Conservation (phyloP, 2,888 invertebrate species). For the Drosophila mimetica region DNA sequence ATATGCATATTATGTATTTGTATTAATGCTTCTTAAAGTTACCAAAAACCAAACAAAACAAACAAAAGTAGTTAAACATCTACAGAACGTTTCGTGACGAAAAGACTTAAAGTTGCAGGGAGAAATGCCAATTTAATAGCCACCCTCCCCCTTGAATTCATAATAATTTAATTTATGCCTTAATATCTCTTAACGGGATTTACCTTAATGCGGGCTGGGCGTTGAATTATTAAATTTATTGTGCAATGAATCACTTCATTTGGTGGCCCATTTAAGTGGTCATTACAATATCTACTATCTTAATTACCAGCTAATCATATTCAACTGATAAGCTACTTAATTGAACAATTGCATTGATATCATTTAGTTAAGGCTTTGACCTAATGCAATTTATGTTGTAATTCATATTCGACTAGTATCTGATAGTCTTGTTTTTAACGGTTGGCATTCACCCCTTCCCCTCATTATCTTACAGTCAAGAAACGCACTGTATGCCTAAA, state of each 20-base stretch:
- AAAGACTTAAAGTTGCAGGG: conserved; percentile 15
- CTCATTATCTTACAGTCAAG: background rate
- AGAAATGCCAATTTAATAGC: conserved; percentile 11
- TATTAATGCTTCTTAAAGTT: conserved; percentile 26
- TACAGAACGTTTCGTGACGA: conserved; percentile 10
- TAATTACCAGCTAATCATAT: conserved; percentile 12
- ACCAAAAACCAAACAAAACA: conserved; percentile 20
- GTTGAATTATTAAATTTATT: conserved; percentile 7
- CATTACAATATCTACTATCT: conserved; percentile 9
- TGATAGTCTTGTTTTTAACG: background rate
- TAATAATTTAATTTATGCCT: conserved; percentile 7
- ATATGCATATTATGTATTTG: conserved; percentile 11
- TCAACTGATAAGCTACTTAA: conserved; percentile 1
- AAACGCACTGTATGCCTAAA: conserved; percentile 7
- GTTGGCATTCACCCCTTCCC: conserved; percentile 1
- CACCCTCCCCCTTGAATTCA: conserved; percentile 7
- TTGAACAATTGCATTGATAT: background rate
- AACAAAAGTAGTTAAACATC: conserved; percentile 5
- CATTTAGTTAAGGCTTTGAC: background rate
- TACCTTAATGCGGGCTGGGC: conserved; percentile 22
- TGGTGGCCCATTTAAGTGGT: background rate
- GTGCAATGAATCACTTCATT: conserved; percentile 5
- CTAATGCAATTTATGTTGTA: conserved; percentile 3
- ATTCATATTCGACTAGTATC: background rate
- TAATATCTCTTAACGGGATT: conserved; percentile 15